A percentile compares a stretch with the other conserved stretches of the same genome.
phyloP scores from a whole-genome alignment of 2,113 vertebrate genomes.

The Chionomys nivalis region DNA sequence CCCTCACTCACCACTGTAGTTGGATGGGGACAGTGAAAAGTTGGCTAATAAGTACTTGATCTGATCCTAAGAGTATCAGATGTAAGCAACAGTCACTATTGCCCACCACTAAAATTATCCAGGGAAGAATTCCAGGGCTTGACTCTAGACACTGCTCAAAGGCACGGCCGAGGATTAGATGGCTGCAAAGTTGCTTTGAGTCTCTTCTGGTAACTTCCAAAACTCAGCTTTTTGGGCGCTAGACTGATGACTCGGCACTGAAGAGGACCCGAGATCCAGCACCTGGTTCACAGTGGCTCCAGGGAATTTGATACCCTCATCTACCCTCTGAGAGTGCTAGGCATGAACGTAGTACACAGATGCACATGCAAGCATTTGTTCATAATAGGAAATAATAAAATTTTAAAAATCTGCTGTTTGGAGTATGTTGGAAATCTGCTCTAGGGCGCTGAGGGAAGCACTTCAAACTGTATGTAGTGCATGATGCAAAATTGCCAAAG shows the following conservation, averaged over 20 bases:
- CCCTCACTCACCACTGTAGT: not conserved
- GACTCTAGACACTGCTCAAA: not conserved
- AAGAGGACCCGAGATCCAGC: not conserved
- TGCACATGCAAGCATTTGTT: too few species aligned
- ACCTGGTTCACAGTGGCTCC: not conserved
- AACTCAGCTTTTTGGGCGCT: not conserved
- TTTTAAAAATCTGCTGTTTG: not conserved
- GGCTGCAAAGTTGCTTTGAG: not conserved
- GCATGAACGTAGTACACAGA: not conserved
- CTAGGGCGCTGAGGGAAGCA: not conserved
- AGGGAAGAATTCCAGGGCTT: not conserved
- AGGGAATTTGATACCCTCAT: not conserved
- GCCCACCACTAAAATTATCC: not conserved
- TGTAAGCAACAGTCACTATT: not conserved
- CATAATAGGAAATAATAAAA: not conserved
- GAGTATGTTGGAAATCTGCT: not conserved
- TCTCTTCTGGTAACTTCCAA: not conserved
- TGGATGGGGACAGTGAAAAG: not conserved
- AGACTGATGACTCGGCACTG: not conserved
- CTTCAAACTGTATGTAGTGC: not conserved
- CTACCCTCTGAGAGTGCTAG: too few species aligned
- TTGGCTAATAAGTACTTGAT: not conserved
- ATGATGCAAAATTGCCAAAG: not conserved
- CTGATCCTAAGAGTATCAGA: not conserved
- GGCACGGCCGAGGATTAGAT: not conserved